A percentile compares a stretch with the other conserved stretches of the same genome.
phyloP scores from a whole-genome alignment of 2,113 vertebrate genomes.

The Python bivittatus region DNA sequence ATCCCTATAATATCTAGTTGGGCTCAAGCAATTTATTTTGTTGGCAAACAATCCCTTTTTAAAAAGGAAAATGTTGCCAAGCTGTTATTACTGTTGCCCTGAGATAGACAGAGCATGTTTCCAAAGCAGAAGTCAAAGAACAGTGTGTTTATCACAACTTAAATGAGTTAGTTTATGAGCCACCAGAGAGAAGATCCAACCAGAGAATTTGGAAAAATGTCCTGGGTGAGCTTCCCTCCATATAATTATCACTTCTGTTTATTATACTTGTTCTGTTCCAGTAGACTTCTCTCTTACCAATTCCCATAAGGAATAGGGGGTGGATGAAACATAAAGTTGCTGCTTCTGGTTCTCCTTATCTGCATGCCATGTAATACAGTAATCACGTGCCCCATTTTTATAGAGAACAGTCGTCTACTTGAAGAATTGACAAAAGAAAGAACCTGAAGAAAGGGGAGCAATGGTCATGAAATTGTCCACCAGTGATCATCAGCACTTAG shows the following conservation, averaged over 20 bases:
- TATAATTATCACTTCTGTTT: background rate
- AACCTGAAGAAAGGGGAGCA: too few relatives aligned
- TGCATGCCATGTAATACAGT: too few relatives aligned
- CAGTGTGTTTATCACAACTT: background rate
- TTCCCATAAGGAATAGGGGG: too few relatives aligned
- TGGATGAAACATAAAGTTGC: too few relatives aligned
- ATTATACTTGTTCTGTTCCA: background rate
- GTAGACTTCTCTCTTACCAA: background rate
- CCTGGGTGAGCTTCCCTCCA: background rate
- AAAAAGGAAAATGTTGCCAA: background rate
- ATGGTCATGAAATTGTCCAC: too few relatives aligned
- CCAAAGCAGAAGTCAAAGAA: background rate
- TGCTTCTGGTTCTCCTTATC: too few relatives aligned
- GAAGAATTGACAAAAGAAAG: too few relatives aligned
- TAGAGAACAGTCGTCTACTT: too few relatives aligned
- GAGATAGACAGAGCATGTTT: background rate
- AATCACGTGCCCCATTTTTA: too few relatives aligned
- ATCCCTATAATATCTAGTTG: background rate
- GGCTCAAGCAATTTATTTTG: background rate
- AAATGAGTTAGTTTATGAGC: background rate
- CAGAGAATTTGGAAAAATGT: background rate
- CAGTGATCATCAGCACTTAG: too few relatives aligned
- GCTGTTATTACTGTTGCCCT: background rate
- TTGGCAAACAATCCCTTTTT: background rate
- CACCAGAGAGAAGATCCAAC: background rate